phyloP scores from a whole-genome alignment of 2,888 invertebrate genomes.

The Drosophila affinis region DNA sequence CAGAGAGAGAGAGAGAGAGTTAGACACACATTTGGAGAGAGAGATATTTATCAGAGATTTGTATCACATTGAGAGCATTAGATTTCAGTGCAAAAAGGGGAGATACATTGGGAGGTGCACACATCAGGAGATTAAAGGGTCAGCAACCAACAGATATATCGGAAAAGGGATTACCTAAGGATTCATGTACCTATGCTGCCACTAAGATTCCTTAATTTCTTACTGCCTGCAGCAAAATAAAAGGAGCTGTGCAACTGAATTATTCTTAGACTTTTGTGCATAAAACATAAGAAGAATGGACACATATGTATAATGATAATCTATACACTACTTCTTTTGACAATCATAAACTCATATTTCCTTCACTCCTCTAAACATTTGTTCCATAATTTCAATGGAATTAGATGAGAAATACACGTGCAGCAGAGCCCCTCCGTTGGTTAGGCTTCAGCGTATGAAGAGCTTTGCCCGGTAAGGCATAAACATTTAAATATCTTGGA shows the following conservation, averaged over 20 bases:
- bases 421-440: too few relatives aligned
- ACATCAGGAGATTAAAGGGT: neutral
- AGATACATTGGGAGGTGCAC: neutral
- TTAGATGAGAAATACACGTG: too few relatives aligned
- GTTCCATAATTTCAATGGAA: too few relatives aligned
- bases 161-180: too few relatives aligned
- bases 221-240: too few relatives aligned
- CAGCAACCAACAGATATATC: neutral
- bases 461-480: too few relatives aligned
- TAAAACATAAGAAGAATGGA: neutral
- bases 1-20: conserved; percentile 61
- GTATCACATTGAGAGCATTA: neutral
- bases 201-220: too few relatives aligned
- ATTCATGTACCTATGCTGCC: too few relatives aligned
- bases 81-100: neutral
- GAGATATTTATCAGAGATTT: conserved; percentile 17
- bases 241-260: too few relatives aligned
- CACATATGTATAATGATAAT: neutral
- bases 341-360: neutral
- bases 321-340: neutral
- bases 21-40: conserved; percentile 33
- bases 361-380: neutral
- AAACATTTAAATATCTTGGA: too few relatives aligned
- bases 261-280: neutral
- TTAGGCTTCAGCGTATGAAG: too few relatives aligned